Conservation (phyloP, 2,113 vertebrate genomes). For the Rhagologus leucostigma region DNA sequence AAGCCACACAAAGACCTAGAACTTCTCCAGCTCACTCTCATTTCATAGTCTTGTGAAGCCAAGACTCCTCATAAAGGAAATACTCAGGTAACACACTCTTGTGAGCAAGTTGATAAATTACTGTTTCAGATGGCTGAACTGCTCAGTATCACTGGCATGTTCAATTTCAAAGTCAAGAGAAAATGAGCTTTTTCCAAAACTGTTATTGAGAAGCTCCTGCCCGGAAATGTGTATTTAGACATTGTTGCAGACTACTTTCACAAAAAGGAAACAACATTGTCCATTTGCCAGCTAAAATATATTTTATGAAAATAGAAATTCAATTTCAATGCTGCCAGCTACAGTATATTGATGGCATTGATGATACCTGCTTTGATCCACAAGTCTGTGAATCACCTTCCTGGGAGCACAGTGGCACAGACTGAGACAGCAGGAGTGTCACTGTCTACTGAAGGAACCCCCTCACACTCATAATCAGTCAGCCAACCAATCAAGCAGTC, state of each 20-base stretch:
- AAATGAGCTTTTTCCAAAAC: neutral
- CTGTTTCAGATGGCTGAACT: neutral
- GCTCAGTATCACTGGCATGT: neutral
- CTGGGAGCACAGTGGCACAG: neutral
- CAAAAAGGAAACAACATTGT: neutral
- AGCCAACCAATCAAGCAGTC: neutral
- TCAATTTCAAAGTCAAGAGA: neutral
- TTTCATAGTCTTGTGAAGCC: neutral
- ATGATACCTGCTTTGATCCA: neutral
- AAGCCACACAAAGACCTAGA: neutral
- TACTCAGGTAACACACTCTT: neutral
- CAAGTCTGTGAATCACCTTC: neutral
- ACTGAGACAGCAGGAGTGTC: neutral
- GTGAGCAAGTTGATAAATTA: neutral
- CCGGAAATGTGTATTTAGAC: neutral
- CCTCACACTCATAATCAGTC: neutral
- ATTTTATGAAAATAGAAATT: conserved; percentile 29
- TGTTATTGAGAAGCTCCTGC: neutral
- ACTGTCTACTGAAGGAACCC: neutral
- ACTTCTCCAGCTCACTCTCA: neutral
- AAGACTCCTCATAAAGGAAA: neutral
- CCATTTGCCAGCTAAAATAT: neutral
- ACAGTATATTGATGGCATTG: neutral
- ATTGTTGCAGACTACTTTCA: neutral
- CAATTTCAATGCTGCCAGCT: neutral